A percentile compares a stretch with the other conserved stretches of the same genome.
Evolutionary conservation across 1,140 invertebrate species (phyloP).

Genomic region (Hyles euphorbiae): DNA sequence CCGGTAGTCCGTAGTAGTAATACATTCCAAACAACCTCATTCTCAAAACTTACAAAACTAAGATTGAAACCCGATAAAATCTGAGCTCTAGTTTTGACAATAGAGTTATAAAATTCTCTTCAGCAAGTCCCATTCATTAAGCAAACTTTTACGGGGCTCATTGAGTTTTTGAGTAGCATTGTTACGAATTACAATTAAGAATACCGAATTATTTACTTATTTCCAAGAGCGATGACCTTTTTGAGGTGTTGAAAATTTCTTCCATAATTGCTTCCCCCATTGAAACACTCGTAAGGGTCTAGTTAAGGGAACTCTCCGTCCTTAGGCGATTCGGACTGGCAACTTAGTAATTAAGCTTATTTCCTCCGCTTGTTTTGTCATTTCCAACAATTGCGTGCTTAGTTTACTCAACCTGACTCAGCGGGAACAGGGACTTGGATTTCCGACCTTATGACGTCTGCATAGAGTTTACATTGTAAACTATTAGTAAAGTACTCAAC

Average conservation of each 20-base stretch:
- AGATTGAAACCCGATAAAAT: no score
- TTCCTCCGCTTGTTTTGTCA: slow-evolving; percentile 67
- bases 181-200: not conserved
- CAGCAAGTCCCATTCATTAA: not conserved
- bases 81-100: not conserved
- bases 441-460: not conserved
- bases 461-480: not conserved
- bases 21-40: no score
- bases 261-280: slow-evolving; percentile 64
- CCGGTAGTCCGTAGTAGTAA: no score
- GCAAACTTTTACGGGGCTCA: not conserved
- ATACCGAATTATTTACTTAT: not conserved
- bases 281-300: slow-evolving; percentile 63
- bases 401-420: slow-evolving; percentile 10
- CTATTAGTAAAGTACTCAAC: not conserved
- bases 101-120: not conserved
- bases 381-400: slow-evolving; percentile 38
- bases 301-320: slow-evolving; percentile 54
- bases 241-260: slow-evolving; percentile 57
- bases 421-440: not conserved
- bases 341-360: slow-evolving; percentile 74
- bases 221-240: slow-evolving; percentile 32
- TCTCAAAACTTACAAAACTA: no score
- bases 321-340: slow-evolving; percentile 58
- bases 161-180: not conserved